Conservation (phyloP, 2,888 invertebrate genomes). For the Sussaba pulchella region DNA sequence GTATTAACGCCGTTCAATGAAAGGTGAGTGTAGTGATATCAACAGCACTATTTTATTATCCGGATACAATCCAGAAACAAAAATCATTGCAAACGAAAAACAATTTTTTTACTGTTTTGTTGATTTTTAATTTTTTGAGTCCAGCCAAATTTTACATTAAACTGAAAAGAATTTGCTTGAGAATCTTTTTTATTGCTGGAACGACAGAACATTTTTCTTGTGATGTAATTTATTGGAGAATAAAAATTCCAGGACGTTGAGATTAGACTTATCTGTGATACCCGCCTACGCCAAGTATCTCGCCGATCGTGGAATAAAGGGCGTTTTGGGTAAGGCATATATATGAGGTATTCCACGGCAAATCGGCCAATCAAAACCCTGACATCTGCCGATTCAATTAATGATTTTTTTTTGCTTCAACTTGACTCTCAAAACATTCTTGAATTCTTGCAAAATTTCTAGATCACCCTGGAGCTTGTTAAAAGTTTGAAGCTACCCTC, state of each 20-base stretch:
- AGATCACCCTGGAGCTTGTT: no score
- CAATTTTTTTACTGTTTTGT: neutral
- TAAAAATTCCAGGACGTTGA: constrained; percentile 36
- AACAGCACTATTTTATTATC: neutral
- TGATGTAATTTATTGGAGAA: constrained; percentile 56
- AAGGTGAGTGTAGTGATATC: constrained; percentile 81
- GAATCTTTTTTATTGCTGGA: neutral
- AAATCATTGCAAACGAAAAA: constrained; percentile 19
- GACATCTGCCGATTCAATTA: no score
- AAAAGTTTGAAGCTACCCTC: no score
- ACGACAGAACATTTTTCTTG: neutral
- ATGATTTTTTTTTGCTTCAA: no score
- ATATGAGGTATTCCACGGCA: no score
- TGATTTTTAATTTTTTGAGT: neutral
- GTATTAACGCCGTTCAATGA: constrained; percentile 90
- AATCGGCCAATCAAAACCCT: no score
- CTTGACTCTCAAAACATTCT: no score
- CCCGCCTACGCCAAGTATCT: constrained; percentile 89
- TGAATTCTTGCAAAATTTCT: no score
- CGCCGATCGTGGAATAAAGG: constrained; percentile 87
- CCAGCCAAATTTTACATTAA: no score
- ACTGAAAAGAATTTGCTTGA: no score
- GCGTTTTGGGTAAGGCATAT: constrained; percentile 87
- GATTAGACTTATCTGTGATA: constrained; percentile 84
- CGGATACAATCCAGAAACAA: neutral